Evolutionary conservation across 2,113 vertebrate species (phyloP).

Genomic region (Apodemus speciosus): DNA sequence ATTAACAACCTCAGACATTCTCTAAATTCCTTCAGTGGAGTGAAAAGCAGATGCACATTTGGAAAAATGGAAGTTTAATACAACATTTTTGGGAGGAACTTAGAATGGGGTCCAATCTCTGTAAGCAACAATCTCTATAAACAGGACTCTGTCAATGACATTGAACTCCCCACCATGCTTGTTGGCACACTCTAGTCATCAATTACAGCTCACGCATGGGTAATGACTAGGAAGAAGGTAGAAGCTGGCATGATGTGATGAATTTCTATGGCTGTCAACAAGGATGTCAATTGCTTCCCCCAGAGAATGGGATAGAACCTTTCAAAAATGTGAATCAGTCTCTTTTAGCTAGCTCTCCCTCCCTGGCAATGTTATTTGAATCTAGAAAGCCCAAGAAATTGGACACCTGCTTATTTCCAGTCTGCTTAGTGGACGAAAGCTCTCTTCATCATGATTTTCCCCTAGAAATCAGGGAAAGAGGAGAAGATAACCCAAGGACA

Average conservation of each 20-base stretch:
- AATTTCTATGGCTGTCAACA: conserved; percentile 69
- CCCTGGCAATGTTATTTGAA: background rate
- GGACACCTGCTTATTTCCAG: background rate
- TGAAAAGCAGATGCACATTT: conserved; percentile 57
- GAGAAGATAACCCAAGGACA: conserved; percentile 10
- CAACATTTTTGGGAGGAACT: conserved; percentile 6
- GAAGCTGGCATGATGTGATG: background rate
- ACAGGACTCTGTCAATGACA: conserved; percentile 5
- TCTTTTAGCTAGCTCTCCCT: background rate
- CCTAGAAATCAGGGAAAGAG: background rate
- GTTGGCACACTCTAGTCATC: conserved; percentile 69
- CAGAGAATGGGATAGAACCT: background rate
- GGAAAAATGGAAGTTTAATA: conserved; percentile 43
- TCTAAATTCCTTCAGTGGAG: conserved; percentile 50
- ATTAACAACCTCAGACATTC: conserved; percentile 74
- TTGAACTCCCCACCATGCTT: background rate
- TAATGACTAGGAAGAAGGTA: conserved; percentile 68
- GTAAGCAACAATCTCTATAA: background rate
- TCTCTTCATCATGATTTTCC: background rate
- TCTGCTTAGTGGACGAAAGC: background rate
- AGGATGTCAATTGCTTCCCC: conserved; percentile 67
- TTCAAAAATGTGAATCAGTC: conserved; percentile 22
- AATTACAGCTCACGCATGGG: conserved; percentile 56
- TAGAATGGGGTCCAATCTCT: conserved; percentile 36
- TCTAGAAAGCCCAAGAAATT: background rate